Percentiles rank a stretch among this genome's conserved stretches.
phyloP scores from a whole-genome alignment of 1,140 invertebrate species.

The Vanessa tameamea region DNA sequence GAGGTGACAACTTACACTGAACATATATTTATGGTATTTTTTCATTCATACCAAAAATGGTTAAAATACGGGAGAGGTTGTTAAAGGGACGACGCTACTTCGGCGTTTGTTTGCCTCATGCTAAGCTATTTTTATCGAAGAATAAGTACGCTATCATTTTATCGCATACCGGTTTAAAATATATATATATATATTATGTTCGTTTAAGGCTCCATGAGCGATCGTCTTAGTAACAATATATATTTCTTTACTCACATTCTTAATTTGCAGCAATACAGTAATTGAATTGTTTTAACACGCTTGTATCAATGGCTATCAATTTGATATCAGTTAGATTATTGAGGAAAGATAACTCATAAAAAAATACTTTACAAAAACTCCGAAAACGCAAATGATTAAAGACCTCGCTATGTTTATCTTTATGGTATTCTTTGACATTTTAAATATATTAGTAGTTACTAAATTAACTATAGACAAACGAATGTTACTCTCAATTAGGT shows the following conservation, averaged over 20 bases:
- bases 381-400: no score
- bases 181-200: neutral
- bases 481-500: no score
- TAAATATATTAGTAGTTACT: no score
- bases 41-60: neutral
- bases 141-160: constrained; percentile 3
- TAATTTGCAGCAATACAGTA: neutral
- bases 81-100: neutral
- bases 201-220: neutral
- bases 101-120: neutral
- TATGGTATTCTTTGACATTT: no score
- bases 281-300: neutral
- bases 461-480: no score
- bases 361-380: no score
- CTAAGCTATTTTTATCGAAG: constrained; percentile 1
- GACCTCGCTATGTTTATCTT: no score
- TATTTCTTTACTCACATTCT: neutral
- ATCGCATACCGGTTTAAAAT: neutral
- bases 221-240: neutral
- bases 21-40: constrained; percentile 1
- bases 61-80: neutral
- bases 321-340: no score
- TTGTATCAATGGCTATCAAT: no score
- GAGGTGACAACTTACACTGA: neutral
- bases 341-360: no score